Evolutionary conservation across 2,113 vertebrate genomes (phyloP).

Genomic region (Mobula birostris): DNA sequence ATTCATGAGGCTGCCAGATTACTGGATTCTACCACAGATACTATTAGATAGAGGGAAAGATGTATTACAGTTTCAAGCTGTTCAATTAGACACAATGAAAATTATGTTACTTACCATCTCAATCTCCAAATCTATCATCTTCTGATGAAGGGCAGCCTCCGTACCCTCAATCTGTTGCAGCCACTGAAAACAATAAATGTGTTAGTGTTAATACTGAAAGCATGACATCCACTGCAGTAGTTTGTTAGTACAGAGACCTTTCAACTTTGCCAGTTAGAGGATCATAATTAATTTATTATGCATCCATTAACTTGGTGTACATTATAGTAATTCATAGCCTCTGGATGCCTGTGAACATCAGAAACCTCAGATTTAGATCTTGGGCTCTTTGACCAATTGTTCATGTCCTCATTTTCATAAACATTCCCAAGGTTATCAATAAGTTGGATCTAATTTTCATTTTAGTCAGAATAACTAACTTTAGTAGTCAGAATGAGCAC

Average conservation of each 20-base stretch:
- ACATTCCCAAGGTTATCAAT: not conserved
- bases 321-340: not conserved
- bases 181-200: constrained; percentile 67
- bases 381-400: not conserved
- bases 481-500: not conserved
- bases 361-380: not conserved
- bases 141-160: constrained; percentile 92
- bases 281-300: not conserved
- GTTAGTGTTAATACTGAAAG: not conserved
- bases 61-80: not conserved
- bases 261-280: not conserved
- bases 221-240: too few species aligned
- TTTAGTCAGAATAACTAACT: not conserved
- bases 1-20: too few species aligned
- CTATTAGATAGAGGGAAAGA: too few species aligned
- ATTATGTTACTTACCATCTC: constrained; percentile 75
- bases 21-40: too few species aligned
- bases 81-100: not conserved
- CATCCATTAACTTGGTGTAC: not conserved
- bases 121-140: constrained; percentile 95
- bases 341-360: not conserved
- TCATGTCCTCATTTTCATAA: not conserved
- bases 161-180: constrained; percentile 98
- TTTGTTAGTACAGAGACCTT: not conserved
- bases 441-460: not conserved